phyloP scores from a whole-genome alignment of 2,888 invertebrate genomes.

The Brachylomia viminalis region DNA sequence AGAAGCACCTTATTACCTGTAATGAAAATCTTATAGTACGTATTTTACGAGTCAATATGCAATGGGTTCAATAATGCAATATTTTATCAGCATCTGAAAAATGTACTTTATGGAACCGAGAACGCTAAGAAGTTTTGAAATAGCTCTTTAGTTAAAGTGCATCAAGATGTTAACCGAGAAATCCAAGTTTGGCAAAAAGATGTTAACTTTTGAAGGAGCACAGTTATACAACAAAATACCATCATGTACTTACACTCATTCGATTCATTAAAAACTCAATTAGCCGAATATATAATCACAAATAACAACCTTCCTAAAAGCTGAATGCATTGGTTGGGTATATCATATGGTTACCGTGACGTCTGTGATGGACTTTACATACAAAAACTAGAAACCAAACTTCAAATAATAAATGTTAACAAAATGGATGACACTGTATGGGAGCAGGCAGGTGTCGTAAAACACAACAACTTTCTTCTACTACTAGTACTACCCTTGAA shows the following conservation, averaged over 20 bases:
- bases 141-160: background rate
- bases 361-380: too few species aligned
- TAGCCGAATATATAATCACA: too few species aligned
- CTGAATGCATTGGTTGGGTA: too few species aligned
- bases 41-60: conserved; percentile 15
- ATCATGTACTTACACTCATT: too few species aligned
- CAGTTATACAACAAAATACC: too few species aligned
- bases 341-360: too few species aligned
- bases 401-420: background rate
- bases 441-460: background rate
- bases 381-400: background rate
- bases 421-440: background rate
- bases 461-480: conserved; percentile 17
- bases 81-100: too few species aligned
- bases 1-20: conserved; percentile 9
- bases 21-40: conserved; percentile 12
- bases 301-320: too few species aligned
- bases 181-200: too few species aligned
- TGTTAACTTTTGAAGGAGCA: too few species aligned
- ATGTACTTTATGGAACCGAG: background rate
- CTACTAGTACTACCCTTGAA: background rate
- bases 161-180: too few species aligned
- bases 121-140: background rate
- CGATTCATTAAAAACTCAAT: too few species aligned
- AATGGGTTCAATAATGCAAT: background rate